phyloP scores from a whole-genome alignment of 1,140 invertebrate genomes.

The Anastatus disparis region DNA sequence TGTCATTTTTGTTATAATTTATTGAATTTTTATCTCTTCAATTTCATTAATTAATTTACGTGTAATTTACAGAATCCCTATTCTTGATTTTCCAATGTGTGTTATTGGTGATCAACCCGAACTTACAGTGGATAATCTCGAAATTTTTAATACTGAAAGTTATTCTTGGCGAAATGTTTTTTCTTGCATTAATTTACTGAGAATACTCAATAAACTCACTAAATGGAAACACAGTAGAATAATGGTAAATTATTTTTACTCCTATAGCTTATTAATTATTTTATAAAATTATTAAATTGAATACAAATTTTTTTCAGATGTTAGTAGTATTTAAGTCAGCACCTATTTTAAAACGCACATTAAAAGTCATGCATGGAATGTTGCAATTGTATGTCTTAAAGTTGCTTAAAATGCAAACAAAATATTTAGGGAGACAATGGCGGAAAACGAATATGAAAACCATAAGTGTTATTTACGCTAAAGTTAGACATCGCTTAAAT shows the following conservation, averaged over 20 bases:
- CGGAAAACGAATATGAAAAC: constrained; percentile 99
- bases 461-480: constrained; percentile 98
- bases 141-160: constrained; percentile 86
- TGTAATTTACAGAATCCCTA: constrained; percentile 73
- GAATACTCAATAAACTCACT: constrained; percentile 98
- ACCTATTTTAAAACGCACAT: constrained; percentile 94
- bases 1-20: neutral
- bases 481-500: constrained; percentile 93
- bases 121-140: constrained; percentile 91
- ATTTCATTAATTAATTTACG: neutral
- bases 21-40: neutral
- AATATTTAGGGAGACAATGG: constrained; percentile 99
- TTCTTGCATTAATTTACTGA: constrained; percentile 95
- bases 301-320: constrained; percentile 81
- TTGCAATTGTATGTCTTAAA: constrained; percentile 99
- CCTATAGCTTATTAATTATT: constrained; percentile 12
- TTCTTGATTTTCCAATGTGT: constrained; percentile 95
- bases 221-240: constrained; percentile 99
- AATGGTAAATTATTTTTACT: constrained; percentile 74
- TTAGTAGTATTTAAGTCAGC: constrained; percentile 99
- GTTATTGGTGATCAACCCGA: constrained; percentile 96
- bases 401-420: constrained; percentile 99
- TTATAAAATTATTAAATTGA: too few species aligned
- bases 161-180: constrained; percentile 99
- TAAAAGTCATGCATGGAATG: constrained; percentile 96